phyloP scores from a whole-genome alignment of 2,797 vertebrate genomes.

The Sciurus vulgaris region DNA sequence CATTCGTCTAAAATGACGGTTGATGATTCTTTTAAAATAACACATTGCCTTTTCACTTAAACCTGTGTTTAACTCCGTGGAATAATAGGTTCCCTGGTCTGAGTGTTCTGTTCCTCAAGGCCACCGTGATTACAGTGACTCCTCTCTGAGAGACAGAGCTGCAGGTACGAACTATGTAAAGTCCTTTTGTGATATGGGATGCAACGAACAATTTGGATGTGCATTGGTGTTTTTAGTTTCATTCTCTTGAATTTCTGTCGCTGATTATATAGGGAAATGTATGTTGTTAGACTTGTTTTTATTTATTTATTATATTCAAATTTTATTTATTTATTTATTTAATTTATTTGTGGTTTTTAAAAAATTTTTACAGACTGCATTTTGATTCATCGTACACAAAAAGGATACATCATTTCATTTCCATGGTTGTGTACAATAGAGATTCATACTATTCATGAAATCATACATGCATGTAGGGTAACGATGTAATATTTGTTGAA shows the following conservation, averaged over 20 bases:
- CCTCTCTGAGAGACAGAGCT: background rate
- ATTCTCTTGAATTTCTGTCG: background rate
- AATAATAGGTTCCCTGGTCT: background rate
- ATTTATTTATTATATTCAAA: background rate
- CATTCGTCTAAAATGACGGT: conserved; percentile 44
- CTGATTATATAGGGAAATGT: background rate
- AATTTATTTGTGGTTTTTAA: too few species aligned
- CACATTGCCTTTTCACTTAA: conserved; percentile 60
- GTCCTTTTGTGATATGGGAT: background rate
- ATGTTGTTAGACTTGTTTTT: conserved; percentile 13
- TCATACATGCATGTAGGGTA: too few species aligned
- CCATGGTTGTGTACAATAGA: too few species aligned
- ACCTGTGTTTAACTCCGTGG: conserved; percentile 59
- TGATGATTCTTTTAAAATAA: conserved; percentile 62
- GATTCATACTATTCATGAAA: too few species aligned
- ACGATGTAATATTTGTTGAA: background rate
- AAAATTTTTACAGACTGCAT: too few species aligned
- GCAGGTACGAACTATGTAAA: background rate
- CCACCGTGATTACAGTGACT: background rate
- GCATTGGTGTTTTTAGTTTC: background rate
- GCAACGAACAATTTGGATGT: background rate
- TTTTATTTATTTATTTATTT: too few species aligned
- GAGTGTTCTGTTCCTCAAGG: background rate
- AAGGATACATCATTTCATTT: too few species aligned
- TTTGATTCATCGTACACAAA: too few species aligned